Conservation (phyloP, 2,113 vertebrate species). For the Mobula hypostoma region DNA sequence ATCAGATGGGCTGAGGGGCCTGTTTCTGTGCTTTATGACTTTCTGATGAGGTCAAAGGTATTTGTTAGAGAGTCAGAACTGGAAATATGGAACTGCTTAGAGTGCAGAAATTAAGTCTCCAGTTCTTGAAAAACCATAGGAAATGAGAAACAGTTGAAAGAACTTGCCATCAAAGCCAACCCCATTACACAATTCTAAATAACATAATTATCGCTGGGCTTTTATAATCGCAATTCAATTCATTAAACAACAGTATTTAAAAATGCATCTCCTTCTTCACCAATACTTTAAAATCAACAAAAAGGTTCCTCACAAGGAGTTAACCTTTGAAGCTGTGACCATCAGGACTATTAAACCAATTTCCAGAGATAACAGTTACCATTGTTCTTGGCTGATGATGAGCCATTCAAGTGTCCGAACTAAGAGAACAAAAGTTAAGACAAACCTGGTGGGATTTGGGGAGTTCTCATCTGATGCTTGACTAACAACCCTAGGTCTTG, state of each 20-base stretch:
- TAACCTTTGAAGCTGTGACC: neutral
- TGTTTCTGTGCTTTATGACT: no score
- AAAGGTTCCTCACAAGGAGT: no score
- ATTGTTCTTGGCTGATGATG: neutral
- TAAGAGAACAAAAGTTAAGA: conserved; percentile 40
- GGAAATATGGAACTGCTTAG: neutral
- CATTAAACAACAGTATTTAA: neutral
- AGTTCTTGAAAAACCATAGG: neutral
- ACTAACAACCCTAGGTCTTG: conserved; percentile 56
- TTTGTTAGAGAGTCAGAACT: neutral
- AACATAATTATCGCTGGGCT: neutral
- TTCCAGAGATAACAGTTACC: neutral
- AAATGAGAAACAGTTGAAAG: neutral
- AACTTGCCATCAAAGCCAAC: neutral
- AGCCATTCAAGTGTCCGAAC: no score
- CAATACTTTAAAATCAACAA: neutral
- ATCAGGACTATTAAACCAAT: neutral
- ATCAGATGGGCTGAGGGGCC: no score
- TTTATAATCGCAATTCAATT: neutral
- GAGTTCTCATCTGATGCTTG: conserved; percentile 51
- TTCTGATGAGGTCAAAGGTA: neutral
- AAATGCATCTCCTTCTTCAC: neutral
- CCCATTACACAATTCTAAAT: neutral
- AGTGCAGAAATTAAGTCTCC: neutral
- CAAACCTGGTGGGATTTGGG: conserved; percentile 54